phyloP scores from a whole-genome alignment of 2,888 invertebrate genomes.

The Amblyjoppa fuscipennis region DNA sequence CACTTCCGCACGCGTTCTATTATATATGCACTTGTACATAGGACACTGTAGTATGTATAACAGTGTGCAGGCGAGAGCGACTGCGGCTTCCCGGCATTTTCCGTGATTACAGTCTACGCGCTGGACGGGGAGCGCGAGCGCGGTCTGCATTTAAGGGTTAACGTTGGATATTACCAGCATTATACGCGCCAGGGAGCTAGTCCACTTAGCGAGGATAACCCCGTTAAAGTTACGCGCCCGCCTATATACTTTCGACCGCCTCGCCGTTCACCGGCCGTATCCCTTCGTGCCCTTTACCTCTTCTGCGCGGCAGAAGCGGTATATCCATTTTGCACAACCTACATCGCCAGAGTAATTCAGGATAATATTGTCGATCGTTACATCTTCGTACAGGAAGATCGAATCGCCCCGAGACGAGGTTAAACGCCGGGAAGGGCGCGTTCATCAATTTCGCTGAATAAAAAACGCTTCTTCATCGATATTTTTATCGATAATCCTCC shows the following conservation, averaged over 20 bases:
- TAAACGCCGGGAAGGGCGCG: background rate
- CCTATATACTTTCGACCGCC: constrained; percentile 58
- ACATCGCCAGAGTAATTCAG: background rate
- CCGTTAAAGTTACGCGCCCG: constrained; percentile 66
- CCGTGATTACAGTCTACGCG: constrained; percentile 60
- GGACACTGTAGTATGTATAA: background rate
- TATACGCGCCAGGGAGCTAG: constrained; percentile 64
- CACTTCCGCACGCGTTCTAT: constrained; percentile 5
- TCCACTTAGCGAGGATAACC: constrained; percentile 67
- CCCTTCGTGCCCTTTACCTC: background rate
- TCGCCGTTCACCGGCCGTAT: background rate
- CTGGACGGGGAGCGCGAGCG: constrained; percentile 44
- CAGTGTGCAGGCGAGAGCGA: background rate
- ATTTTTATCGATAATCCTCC: too few species aligned
- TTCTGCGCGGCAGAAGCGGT: background rate
- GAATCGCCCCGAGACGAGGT: background rate
- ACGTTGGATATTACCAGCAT: constrained; percentile 69
- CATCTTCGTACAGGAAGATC: background rate
- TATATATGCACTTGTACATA: background rate
- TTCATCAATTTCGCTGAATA: background rate
- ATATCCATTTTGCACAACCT: constrained; percentile 2
- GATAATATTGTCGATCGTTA: background rate
- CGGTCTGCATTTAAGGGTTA: constrained; percentile 67
- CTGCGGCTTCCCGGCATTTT: constrained; percentile 44
- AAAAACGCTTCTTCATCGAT: background rate